Conservation (phyloP, 2,888 invertebrate genomes). For the Tipula helvola region DNA sequence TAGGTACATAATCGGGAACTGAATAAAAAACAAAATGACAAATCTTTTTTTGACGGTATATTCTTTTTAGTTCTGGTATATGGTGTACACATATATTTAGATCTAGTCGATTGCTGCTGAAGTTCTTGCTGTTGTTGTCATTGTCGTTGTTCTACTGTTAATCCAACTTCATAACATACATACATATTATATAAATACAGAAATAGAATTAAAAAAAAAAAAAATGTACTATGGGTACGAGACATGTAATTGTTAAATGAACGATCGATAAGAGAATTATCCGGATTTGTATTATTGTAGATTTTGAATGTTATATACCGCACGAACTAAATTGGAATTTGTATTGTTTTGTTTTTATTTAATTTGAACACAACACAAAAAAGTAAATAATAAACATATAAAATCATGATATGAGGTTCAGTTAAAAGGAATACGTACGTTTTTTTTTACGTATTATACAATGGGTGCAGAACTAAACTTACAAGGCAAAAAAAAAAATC, state of each 20-base stretch:
- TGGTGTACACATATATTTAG: not conserved
- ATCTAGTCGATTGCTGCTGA: not conserved
- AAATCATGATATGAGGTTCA: not conserved
- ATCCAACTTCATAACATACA: not conserved
- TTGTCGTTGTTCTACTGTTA: not conserved
- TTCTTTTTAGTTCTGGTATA: not conserved
- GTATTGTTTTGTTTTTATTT: not conserved
- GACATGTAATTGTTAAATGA: constrained; percentile 4
- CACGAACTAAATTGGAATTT: constrained; percentile 4
- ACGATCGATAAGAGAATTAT: constrained; percentile 4
- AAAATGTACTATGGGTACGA: not conserved
- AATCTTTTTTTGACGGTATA: not conserved
- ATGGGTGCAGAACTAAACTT: not conserved
- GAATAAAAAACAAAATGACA: not conserved
- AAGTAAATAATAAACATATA: not conserved
- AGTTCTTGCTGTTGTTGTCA: not conserved
- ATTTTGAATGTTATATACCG: not conserved
- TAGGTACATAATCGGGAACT: not conserved
- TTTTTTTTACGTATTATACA: not conserved
- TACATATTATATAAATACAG: not conserved
- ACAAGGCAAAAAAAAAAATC: not conserved
- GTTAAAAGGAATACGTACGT: not conserved
- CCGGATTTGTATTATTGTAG: not conserved
- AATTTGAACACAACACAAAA: not conserved
- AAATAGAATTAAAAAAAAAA: not conserved